Percentiles rank a stretch among this genome's conserved stretches.
Evolutionary conservation across 2,888 invertebrate genomes (phyloP).

Genomic region (Rhaphigaster nebulosa): DNA sequence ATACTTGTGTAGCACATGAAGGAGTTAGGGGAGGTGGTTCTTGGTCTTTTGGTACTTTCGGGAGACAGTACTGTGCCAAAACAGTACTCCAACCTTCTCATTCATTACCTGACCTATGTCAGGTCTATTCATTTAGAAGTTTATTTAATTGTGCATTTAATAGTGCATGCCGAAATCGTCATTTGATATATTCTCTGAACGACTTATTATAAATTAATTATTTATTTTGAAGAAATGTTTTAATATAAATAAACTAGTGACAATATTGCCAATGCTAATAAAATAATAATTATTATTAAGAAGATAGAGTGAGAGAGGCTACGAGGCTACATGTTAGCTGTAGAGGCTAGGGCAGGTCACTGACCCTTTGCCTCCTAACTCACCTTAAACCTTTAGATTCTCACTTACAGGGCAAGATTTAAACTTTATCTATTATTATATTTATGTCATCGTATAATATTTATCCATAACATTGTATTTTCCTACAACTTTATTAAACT

Average conservation of each 20-base stretch:
- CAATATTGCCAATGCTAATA: background rate
- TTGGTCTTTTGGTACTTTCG: too few relatives aligned
- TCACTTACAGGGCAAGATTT: background rate
- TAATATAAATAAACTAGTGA: background rate
- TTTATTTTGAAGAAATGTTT: background rate
- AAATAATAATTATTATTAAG: too few relatives aligned
- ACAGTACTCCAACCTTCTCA: too few relatives aligned
- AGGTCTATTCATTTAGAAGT: too few relatives aligned
- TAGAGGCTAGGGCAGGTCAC: background rate
- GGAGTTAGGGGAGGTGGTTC: too few relatives aligned
- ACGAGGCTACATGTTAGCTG: background rate
- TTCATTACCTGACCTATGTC: too few relatives aligned
- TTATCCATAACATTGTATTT: background rate
- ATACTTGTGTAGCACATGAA: too few relatives aligned
- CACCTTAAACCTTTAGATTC: conserved; percentile 24
- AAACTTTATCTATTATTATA: background rate
- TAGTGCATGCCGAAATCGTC: too few relatives aligned
- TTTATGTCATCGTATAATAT: background rate
- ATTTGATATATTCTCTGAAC: too few relatives aligned
- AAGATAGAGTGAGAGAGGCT: background rate
- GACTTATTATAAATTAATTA: background rate
- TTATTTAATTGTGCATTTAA: too few relatives aligned
- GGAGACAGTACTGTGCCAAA: too few relatives aligned
- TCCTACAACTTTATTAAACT: background rate
- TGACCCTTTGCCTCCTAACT: background rate